Evolutionary conservation across 2,797 vertebrate genomes (phyloP).

Genomic region (Helarctos malayanus): DNA sequence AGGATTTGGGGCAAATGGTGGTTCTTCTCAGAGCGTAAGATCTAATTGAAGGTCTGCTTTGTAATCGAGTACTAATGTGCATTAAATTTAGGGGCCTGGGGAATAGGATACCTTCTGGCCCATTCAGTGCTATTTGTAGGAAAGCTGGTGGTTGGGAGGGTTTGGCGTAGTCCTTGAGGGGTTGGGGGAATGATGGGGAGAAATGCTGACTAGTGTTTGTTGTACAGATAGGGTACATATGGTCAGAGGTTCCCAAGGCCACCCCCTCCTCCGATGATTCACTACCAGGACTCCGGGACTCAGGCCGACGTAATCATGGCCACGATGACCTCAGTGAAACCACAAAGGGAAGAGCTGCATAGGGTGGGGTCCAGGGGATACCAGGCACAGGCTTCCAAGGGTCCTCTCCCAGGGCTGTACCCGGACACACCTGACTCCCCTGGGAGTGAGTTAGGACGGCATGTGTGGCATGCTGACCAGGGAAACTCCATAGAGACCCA

Average conservation of each 20-base stretch:
- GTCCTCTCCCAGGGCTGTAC: not conserved
- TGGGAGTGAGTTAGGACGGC: not conserved
- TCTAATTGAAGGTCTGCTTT: not conserved
- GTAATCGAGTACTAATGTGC: not conserved
- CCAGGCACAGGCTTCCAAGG: not conserved
- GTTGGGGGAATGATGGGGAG: not conserved
- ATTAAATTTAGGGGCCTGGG: not conserved
- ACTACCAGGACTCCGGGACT: not conserved
- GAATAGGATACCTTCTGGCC: not conserved
- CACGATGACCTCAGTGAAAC: not conserved
- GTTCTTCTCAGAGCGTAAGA: not conserved
- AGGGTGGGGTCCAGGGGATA: not conserved
- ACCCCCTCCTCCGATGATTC: not conserved
- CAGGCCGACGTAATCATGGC: not conserved
- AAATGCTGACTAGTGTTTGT: not conserved
- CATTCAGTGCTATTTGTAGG: too few relatives aligned
- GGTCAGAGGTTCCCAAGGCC: not conserved
- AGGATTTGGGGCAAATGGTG: too few relatives aligned
- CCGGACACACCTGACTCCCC: rapidly evolving
- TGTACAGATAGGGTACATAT: not conserved
- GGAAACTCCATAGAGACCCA: not conserved
- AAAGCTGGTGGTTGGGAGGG: not conserved
- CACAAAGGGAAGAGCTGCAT: not conserved
- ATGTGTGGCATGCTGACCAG: not conserved
- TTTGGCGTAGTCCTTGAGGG: not conserved